Conservation (phyloP, 2,113 vertebrate genomes). For the Candoia aspera region DNA sequence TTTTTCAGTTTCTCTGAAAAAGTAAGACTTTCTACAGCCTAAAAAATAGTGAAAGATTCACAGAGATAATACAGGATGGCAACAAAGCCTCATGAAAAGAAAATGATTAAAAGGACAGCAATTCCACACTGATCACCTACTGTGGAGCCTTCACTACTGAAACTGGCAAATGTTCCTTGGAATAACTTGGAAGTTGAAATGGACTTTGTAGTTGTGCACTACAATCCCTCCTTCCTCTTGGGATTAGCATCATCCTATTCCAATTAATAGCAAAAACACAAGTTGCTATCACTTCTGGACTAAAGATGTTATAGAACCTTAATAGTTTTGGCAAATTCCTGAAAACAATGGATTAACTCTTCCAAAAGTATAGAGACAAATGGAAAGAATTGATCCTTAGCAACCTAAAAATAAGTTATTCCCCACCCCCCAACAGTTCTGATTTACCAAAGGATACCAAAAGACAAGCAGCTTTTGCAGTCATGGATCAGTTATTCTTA, state of each 20-base stretch:
- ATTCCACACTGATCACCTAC: not conserved
- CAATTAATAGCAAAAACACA: not conserved
- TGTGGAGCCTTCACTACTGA: not conserved
- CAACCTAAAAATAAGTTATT: not conserved
- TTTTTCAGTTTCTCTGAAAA: not conserved
- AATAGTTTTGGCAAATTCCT: not conserved
- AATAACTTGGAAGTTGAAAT: not conserved
- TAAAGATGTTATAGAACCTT: not conserved
- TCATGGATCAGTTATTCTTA: conserved; percentile 48
- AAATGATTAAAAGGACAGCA: not conserved
- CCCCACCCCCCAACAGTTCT: conserved; percentile 5
- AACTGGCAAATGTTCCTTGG: not conserved
- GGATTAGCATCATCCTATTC: not conserved
- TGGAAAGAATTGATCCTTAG: not conserved
- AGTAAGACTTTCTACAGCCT: not conserved
- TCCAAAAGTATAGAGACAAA: not conserved
- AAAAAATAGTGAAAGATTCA: not conserved
- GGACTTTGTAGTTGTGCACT: not conserved
- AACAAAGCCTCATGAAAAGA: not conserved
- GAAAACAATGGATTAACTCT: not conserved
- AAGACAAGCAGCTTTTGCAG: conserved; percentile 39
- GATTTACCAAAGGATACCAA: conserved; percentile 29
- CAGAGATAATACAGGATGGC: not conserved
- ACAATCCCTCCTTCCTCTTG: not conserved
- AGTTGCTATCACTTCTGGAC: not conserved